Percentiles rank a stretch among this genome's conserved stretches.
Conservation (phyloP, 1,140 invertebrate genomes). For the Phortica variegata region DNA sequence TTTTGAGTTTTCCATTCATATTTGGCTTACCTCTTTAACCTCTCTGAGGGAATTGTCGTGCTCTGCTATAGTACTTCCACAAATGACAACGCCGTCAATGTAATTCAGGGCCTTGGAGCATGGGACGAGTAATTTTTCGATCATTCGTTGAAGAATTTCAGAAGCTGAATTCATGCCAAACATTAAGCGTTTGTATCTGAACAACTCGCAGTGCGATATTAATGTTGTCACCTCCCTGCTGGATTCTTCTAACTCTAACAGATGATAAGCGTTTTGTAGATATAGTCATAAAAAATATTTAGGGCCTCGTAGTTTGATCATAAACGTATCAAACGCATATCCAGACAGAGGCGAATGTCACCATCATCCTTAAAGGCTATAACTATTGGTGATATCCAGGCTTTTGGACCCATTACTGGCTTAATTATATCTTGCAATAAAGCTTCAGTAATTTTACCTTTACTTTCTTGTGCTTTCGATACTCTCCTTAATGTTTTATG, state of each 20-base stretch:
- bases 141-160: constrained; percentile 10
- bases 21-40: constrained; percentile 32
- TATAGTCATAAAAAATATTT: constrained; percentile 32
- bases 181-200: constrained; percentile 13
- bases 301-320: constrained; percentile 14
- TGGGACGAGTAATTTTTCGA: constrained; percentile 9
- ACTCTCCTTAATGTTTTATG: constrained; percentile 10
- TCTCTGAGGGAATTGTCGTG: constrained; percentile 29
- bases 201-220: constrained; percentile 12
- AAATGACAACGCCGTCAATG: constrained; percentile 51
- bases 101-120: constrained; percentile 9
- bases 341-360: constrained; percentile 18
- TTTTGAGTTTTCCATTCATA: constrained; percentile 24
- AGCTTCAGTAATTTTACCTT: constrained; percentile 20
- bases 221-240: constrained; percentile 13
- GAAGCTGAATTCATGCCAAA: constrained; percentile 16
- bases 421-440: constrained; percentile 27
- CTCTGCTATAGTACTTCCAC: constrained; percentile 29
- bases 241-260: constrained; percentile 35
- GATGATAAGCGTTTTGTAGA: constrained; percentile 31
- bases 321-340: constrained; percentile 25
- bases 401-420: constrained; percentile 18
- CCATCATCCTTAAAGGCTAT: constrained; percentile 17
- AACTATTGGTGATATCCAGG: constrained; percentile 20
- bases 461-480: constrained; percentile 13